A percentile compares a stretch with the other conserved stretches of the same genome.
phyloP scores from a whole-genome alignment of 2,113 vertebrate genomes.

The Cynopterus brachyotis region DNA sequence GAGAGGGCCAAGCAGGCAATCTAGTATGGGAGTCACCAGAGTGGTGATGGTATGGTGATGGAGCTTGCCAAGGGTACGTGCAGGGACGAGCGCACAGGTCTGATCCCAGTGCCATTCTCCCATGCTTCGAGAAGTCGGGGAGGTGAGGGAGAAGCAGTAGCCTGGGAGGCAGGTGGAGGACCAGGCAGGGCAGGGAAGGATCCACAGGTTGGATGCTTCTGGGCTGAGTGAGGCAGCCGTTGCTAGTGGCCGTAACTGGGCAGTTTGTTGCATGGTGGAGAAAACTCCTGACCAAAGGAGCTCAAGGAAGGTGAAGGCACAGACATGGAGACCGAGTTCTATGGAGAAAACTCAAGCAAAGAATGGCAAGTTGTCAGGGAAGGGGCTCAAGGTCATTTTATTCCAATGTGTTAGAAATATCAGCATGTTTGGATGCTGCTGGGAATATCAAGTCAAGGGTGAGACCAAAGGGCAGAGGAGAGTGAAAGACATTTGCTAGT shows the following conservation, averaged over 20 bases:
- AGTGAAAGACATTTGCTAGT: neutral
- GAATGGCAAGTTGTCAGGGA: neutral
- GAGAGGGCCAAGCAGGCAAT: neutral
- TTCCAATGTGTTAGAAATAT: neutral
- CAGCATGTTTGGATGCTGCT: neutral
- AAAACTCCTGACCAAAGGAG: neutral
- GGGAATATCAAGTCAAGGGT: neutral
- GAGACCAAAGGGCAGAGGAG: neutral
- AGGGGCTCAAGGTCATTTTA: neutral
- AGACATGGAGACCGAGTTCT: neutral
- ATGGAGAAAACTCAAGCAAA: neutral
- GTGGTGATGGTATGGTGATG: too few species aligned
- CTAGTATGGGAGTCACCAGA: neutral
- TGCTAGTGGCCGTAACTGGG: neutral
- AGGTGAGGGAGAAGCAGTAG: neutral
- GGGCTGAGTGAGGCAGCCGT: neutral
- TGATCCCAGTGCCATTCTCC: accelerated
- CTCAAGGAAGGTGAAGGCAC: neutral
- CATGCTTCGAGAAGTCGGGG: neutral
- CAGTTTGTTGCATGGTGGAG: neutral
- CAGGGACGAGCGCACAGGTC: neutral
- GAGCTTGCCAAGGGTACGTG: neutral
- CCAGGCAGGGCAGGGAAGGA: neutral
- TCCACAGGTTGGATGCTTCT: neutral
- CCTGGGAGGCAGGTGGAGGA: neutral